Percentiles rank a stretch among this genome's conserved stretches.
Evolutionary conservation across 2,888 invertebrate species (phyloP).

Genomic region (Petrophora chlorosata): DNA sequence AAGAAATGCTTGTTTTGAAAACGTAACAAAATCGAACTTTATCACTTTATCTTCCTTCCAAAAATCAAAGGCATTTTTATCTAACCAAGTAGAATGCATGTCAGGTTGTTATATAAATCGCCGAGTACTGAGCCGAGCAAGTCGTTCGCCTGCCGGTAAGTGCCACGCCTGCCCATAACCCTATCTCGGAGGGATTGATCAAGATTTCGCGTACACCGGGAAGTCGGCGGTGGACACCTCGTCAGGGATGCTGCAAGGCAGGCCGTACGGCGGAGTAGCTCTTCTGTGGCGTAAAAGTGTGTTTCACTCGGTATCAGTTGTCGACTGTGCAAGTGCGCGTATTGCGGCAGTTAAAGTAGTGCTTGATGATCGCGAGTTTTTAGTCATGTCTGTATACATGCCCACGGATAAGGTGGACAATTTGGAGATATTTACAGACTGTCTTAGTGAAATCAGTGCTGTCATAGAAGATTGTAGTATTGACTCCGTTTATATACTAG

Average conservation of each 20-base stretch:
- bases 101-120: too few species aligned
- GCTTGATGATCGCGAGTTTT: neutral
- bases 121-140: too few species aligned
- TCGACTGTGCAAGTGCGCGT: neutral
- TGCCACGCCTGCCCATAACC: too few species aligned
- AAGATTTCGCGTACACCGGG: neutral
- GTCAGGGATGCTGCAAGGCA: neutral
- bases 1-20: too few species aligned
- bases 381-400: conserved; percentile 3
- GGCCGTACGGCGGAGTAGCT: conserved; percentile 2
- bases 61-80: too few species aligned
- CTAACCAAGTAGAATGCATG: too few species aligned
- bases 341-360: neutral
- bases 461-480: too few species aligned
- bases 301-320: neutral
- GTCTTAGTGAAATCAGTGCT: too few species aligned
- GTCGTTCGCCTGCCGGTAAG: too few species aligned
- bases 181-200: neutral
- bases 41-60: too few species aligned
- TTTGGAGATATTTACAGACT: neutral
- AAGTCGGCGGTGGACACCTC: conserved; percentile 1
- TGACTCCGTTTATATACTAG: too few species aligned
- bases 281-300: neutral
- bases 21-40: too few species aligned
- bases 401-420: neutral